Percentiles rank a stretch among this genome's conserved stretches.
phyloP scores from a whole-genome alignment of 2,888 invertebrate genomes.

The Nycteola revayana region DNA sequence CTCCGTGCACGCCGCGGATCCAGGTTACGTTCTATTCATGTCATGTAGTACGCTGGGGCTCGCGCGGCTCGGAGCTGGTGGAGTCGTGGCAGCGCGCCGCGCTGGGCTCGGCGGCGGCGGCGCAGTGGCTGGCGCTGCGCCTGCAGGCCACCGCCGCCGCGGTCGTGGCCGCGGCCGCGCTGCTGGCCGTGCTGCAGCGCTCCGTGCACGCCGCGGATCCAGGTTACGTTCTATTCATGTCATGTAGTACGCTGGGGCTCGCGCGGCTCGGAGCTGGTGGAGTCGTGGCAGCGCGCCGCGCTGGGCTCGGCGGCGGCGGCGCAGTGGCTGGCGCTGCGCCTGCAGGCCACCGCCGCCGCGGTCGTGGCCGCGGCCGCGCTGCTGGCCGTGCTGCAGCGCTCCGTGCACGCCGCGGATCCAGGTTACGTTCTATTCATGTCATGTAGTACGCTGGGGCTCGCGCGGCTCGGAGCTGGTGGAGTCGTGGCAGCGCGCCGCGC shows the following conservation, averaged over 20 bases:
- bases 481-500: conserved; percentile 90
- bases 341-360: conserved; percentile 90
- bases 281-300: conserved; percentile 90
- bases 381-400: conserved; percentile 83
- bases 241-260: too few relatives aligned
- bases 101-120: conserved; percentile 89
- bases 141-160: conserved; percentile 90
- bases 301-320: conserved; percentile 90
- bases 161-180: conserved; percentile 76
- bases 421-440: too few relatives aligned
- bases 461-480: conserved; percentile 88
- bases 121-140: conserved; percentile 93
- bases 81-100: conserved; percentile 91
- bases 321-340: conserved; percentile 93
- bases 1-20: conserved; percentile 86
- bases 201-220: conserved; percentile 87
- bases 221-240: too few relatives aligned
- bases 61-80: conserved; percentile 86
- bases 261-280: conserved; percentile 87
- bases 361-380: conserved; percentile 77
- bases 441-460: too few relatives aligned
- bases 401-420: conserved; percentile 87
- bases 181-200: conserved; percentile 82
- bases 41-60: too few relatives aligned
- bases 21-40: too few relatives aligned